Evolutionary conservation across 2,113 vertebrate species (phyloP), one percentile per base, ranked within the genome.

Genomic region (Thalassarche chlororhynchos): DNA sequence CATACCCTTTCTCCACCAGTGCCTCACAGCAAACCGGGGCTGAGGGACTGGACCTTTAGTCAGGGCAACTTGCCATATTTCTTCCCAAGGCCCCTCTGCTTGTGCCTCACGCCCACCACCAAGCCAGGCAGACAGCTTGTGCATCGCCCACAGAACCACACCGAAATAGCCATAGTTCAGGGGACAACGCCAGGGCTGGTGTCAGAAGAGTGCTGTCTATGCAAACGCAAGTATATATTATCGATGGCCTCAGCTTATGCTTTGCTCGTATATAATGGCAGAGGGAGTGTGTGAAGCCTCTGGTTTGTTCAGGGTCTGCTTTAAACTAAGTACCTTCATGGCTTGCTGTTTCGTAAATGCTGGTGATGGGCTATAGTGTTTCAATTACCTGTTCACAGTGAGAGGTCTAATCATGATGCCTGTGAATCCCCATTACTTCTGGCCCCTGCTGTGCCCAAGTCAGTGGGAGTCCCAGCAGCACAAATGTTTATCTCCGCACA

Each of bases 401-500:
- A 94, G 95, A 69, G 87, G 36, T 70, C 93, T 93, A 68, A 93
- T 95, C 89, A 71, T 6, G 34, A 2, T 17, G 66, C 75, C 90
- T 69, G 74, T 5, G 89, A 94, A 24, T 72, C 95, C 96, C 96
- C 94, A 87, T 96, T 91, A 92, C 70, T 70, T 3, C 49, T 81
- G 89, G 84, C 70, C 89, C 97, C 95, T 6, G 93, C 97, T 96
- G 95, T 42, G 94, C 95, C 79, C 68, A 8, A 94, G 75, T 25
- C 97, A 52, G 94, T 84, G 92, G 96, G 94, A 84, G 93, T 81
- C 93, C 60, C 96, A 65, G 88, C 93, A 91, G 87, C 87, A 95
- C 96, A 71, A 92, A 93, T 90, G 90, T 97, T 97, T 97, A 91
- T 96, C 94, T 87, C 85, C 0, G 18, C 60, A 47, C 84, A 57